Conservation (phyloP, 2,113 vertebrate species). For the Castor canadensis region DNA sequence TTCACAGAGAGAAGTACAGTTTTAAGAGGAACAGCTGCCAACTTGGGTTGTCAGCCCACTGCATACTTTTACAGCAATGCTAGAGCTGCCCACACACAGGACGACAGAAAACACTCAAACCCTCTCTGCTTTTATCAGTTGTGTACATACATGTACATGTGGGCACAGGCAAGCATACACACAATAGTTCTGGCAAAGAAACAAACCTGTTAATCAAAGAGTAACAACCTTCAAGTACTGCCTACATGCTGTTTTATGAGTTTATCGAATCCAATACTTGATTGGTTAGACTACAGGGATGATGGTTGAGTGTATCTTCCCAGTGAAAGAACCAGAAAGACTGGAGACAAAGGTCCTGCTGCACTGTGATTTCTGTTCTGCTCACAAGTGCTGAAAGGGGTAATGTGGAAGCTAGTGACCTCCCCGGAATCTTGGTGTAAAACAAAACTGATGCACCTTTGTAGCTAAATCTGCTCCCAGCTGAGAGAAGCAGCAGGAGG, state of each 20-base stretch:
- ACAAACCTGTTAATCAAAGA: neutral
- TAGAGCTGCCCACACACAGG: neutral
- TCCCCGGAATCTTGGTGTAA: neutral
- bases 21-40: slow-evolving; percentile 11
- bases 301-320: neutral
- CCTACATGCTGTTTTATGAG: neutral
- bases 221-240: neutral
- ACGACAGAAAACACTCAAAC: neutral
- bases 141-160: neutral
- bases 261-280: neutral
- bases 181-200: neutral
- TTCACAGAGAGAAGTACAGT: neutral
- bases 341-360: neutral
- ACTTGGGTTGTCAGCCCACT: neutral
- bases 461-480: neutral
- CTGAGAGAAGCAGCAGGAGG: slow-evolving; percentile 4
- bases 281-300: slow-evolving; percentile 21
- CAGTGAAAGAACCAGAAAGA: neutral
- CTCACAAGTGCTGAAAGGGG: neutral
- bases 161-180: neutral
- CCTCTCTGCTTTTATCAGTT: neutral
- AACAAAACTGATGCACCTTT: neutral
- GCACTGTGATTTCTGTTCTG: neutral
- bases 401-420: neutral
- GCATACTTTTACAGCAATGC: neutral